A percentile compares a stretch with the other conserved stretches of the same genome.
phyloP scores from a whole-genome alignment of 92 coral and sea anemone genomes.

The Scolanthus callimorphus region DNA sequence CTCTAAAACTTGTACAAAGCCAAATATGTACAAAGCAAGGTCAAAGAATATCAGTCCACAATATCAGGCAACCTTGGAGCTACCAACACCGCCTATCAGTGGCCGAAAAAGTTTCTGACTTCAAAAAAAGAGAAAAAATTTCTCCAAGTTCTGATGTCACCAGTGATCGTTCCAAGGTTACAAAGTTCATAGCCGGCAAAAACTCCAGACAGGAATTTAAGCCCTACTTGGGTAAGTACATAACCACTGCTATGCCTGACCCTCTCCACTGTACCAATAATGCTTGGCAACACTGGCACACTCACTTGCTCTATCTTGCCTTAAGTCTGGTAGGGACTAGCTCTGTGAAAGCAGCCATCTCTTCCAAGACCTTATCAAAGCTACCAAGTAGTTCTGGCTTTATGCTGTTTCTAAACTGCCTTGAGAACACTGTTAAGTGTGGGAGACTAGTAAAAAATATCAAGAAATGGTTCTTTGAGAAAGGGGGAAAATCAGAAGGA shows the following conservation, averaged over 20 bases:
- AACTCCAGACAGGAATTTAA: conserved; percentile 17
- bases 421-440: conserved; percentile 20
- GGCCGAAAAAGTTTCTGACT: too few relatives aligned
- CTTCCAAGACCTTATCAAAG: conserved; percentile 3
- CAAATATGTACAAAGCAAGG: too few relatives aligned
- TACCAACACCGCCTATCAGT: conserved; percentile 18
- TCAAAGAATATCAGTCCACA: too few relatives aligned
- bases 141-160: neutral
- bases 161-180: neutral
- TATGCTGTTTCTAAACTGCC: conserved; percentile 13
- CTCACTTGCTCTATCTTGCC: conserved; percentile 12
- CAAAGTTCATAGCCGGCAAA: neutral
- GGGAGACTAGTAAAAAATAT: conserved; percentile 6
- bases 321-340: conserved; percentile 3
- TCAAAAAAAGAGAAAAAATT: conserved; percentile 6
- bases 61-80: conserved; percentile 50
- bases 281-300: conserved; percentile 31
- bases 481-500: too few relatives aligned
- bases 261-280: conserved; percentile 15
- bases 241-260: conserved; percentile 22
- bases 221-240: conserved; percentile 25
- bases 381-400: conserved; percentile 22
- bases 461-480: conserved; percentile 2
- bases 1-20: too few relatives aligned
- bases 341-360: neutral